Base-by-base conservation (phyloP, 2,113 vertebrate genomes). In the Himantopus leucocephalus region DNA sequence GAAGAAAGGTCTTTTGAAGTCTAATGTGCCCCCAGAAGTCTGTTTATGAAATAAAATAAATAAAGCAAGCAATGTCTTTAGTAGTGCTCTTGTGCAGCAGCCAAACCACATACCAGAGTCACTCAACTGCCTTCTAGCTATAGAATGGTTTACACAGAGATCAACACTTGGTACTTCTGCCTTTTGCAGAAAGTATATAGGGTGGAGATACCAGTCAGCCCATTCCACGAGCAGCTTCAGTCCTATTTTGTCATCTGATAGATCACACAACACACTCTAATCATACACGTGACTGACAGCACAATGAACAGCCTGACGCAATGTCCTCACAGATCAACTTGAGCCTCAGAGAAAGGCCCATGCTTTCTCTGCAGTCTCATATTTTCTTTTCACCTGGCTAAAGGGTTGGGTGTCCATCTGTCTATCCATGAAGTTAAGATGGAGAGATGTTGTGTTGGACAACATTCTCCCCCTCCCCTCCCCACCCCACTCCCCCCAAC, bases 1-100 rank as follows among this genome's bases (percentile, higher is more conserved):
- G 43, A 60, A 79, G 48, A 81, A 94, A 95, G 39, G 76, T 48
- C 86, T 91, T 92, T 72, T 78, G 64, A 94, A 94, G 43, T 32
- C 73, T 63, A 43, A n/a, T 21, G 22, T 39, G 53, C 32, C 70
- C 58, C 53, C 70, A 73, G 53, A 94, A 94, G 62, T 75, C 74
- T 88, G 55, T 78, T 91, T 85, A 83, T n/a, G 22, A 90, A 85
- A 78, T 66, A 62, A 92, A 94, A 80, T 76, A 81, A 83, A 86
- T 53, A 84, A 95, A 91, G 41, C 24, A 88, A 85, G 60, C 26
- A 29, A 30, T 37, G n/a, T 37, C 41, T 92, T 73, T 12, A 41
- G 26, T 23, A 63, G 27, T 20, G 85, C 64, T 92, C 56, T 35
- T 39, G 37, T 68, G 70, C 52, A 82, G 64, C 56, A 95, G 86